Evolutionary conservation across 2,797 vertebrate species (phyloP), one percentile per base, ranked within the genome.

Genomic region (Crenichthys baileyi): DNA sequence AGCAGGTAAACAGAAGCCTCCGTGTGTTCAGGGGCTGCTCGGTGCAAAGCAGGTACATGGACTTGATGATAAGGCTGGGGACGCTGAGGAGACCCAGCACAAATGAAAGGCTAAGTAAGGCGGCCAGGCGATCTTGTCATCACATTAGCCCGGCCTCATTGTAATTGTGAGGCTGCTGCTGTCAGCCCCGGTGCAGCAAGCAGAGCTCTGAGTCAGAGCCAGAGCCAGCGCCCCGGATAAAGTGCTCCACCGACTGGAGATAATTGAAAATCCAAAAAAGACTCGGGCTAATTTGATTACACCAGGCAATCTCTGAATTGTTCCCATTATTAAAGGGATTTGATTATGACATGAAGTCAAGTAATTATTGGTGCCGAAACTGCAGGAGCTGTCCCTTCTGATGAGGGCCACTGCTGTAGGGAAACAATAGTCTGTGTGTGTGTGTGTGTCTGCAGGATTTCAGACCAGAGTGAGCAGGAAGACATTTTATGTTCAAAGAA

Each of bases 251-350:
- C 72, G 88, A 92, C 93, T 93, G 89, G 94, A 96, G 96, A 96
- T 97, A 97, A 97, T 97, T 97, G 96, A 97, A 97, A 97, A 97
- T 96, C 96, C 96, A 96, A 96, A 97, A 70, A 97, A 96, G 96
- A 96, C 96, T 97, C 94, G 29, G 88, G 95, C 96, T 97, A 97
- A 97, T 97, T 97, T 96, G 95, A 97, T 97, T 97, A 97, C 93
- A 93, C 93, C 95, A 94, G 95, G 95, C 94, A 84, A 83, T 93
- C 90, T 95, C 89, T 96, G 97, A 96, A 96, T 96, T 96, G 96
- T 97, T 96, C 96, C 96, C 95, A 96, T 97, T 97, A 97, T 94
- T 92, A 95, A 96, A 96, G 96, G 96, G 96, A 96, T 97, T 97
- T 97, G 96, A 97, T 97, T 96, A 95, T 96, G 96, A 96, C 96